Evolutionary conservation across 2,113 vertebrate genomes (phyloP).

Genomic region (Xiphophorus hellerii): DNA sequence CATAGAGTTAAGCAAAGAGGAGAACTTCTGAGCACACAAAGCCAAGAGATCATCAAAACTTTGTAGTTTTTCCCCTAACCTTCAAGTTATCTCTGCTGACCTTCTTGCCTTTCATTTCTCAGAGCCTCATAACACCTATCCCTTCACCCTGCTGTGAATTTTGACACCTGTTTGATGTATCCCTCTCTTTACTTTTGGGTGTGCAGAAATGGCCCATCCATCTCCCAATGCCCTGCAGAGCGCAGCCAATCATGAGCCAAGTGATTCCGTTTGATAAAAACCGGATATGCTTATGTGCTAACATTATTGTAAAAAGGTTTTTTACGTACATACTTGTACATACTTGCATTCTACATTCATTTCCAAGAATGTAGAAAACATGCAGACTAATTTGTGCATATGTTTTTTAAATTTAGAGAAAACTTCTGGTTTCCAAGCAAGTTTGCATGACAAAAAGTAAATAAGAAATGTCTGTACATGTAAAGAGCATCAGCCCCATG

Average conservation of each 20-base stretch:
- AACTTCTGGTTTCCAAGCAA: not conserved
- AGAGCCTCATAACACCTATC: constrained; percentile 41
- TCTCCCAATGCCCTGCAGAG: constrained; percentile 20
- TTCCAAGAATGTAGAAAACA: not conserved
- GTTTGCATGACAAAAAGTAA: not conserved
- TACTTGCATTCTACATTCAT: not conserved
- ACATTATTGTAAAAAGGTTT: not conserved
- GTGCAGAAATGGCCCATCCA: constrained; percentile 44
- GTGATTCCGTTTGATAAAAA: constrained; percentile 3
- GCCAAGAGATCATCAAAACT: constrained; percentile 15
- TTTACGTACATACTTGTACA: too few species aligned
- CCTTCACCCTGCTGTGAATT: constrained; percentile 62
- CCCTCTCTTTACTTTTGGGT: constrained; percentile 47
- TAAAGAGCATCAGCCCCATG: too few species aligned
- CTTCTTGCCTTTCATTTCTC: constrained; percentile 44
- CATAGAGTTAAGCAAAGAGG: not conserved
- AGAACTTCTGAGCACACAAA: not conserved
- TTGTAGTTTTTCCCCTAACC: constrained; percentile 28
- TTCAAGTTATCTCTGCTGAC: constrained; percentile 33
- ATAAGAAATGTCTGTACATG: not conserved
- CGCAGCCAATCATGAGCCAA: constrained; percentile 25
- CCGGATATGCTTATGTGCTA: not conserved
- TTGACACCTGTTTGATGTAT: constrained; percentile 74
- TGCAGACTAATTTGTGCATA: not conserved
- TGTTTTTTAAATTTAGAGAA: not conserved